These are phyloP conservation scores for Eumaeus atala DNA, from an alignment of 1,140 invertebrate genomes.

Conservation along the genomic window DNA sequence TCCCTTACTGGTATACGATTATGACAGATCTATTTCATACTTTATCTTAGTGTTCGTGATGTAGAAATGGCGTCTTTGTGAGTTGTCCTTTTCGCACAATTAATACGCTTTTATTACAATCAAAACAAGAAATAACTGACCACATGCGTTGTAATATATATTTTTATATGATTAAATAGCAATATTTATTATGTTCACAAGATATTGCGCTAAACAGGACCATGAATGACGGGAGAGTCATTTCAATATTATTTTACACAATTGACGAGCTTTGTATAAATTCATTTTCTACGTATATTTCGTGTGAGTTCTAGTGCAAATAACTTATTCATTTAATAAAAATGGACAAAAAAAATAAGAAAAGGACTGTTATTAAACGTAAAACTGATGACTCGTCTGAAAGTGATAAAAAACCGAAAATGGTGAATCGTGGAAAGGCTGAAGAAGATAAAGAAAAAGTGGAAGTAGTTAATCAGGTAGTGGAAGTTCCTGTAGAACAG, in stretches of 20 bases:
- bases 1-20: no score
- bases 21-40: no score
- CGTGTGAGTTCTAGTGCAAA: constrained; percentile 31
- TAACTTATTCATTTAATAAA: constrained; percentile 30
- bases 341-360: constrained; percentile 73
- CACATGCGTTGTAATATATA: constrained; percentile 25
- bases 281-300: constrained; percentile 28
- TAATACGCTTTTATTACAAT: constrained; percentile 42
- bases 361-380: constrained; percentile 69
- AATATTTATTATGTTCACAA: constrained; percentile 20
- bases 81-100: constrained; percentile 68
- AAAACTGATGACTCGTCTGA: constrained; percentile 61
- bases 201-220: constrained; percentile 20
- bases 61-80: constrained; percentile 64
- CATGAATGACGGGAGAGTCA: constrained; percentile 49
- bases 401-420: constrained; percentile 54
- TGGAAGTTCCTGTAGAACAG: constrained; percentile 62
- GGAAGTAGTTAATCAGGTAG: constrained; percentile 59
- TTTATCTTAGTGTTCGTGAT: constrained; percentile 21
- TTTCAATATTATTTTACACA: constrained; percentile 19
- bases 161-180: constrained; percentile 20
- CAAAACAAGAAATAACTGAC: constrained; percentile 41
- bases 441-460: constrained; percentile 57
- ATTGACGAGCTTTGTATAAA: constrained; percentile 27
- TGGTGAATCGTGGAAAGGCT: constrained; percentile 53